phyloP scores from a whole-genome alignment of 2,113 vertebrate species.

The Plecotus auritus region DNA sequence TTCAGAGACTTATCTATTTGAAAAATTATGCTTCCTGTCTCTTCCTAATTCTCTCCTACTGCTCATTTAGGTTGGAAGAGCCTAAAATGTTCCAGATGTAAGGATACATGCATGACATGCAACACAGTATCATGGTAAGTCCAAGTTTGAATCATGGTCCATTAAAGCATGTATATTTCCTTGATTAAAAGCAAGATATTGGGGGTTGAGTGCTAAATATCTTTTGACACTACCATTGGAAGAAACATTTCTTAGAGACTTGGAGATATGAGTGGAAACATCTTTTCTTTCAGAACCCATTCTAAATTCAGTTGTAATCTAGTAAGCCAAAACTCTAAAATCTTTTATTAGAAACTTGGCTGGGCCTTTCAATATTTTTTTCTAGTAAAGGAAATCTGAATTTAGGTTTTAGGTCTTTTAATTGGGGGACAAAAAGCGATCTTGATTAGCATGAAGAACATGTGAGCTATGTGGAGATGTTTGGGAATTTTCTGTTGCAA shows the following conservation, averaged over 20 bases:
- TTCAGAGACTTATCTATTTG: neutral
- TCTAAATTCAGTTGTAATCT: slow-evolving; percentile 1
- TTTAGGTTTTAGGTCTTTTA: neutral
- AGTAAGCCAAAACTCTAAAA: slow-evolving; percentile 8
- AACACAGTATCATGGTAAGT: neutral
- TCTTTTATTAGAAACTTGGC: neutral
- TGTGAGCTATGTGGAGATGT: neutral
- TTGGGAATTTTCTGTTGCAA: neutral
- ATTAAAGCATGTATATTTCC: neutral
- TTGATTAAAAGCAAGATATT: neutral
- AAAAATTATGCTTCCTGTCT: neutral
- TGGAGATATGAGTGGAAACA: neutral
- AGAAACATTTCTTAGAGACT: neutral
- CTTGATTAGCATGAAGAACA: neutral
- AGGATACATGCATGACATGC: neutral
- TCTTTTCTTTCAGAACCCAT: neutral
- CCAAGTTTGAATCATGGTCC: neutral
- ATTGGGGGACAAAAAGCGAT: neutral
- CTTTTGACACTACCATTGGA: neutral
- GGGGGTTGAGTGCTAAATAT: neutral
- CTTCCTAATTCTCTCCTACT: neutral
- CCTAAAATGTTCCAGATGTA: neutral
- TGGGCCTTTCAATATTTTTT: neutral
- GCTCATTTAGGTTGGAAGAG: neutral
- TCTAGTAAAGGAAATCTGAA: neutral